These are phyloP conservation scores for Todiramphus chloris DNA, from an alignment of 2,113 vertebrate species.

Conservation along the genomic window DNA sequence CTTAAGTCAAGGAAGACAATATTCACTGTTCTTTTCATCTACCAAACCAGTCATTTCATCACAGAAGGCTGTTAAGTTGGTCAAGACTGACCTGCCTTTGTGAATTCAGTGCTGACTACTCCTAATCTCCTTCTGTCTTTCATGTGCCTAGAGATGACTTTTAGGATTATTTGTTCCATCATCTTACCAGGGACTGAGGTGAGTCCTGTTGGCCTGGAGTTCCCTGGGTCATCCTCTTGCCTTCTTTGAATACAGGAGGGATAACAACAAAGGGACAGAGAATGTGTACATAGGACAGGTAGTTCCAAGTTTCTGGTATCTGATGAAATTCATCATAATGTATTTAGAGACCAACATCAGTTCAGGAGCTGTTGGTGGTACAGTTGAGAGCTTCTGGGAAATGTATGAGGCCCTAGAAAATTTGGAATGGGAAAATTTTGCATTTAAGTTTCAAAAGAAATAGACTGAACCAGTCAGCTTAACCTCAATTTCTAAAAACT, in stretches of 20 bases:
- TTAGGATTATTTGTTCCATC: not conserved
- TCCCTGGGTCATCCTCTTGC: not conserved
- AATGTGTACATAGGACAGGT: not conserved
- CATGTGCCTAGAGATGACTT: not conserved
- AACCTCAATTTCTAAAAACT: not conserved
- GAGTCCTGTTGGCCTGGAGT: rapidly evolving
- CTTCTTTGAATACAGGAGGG: not conserved
- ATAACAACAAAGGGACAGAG: not conserved
- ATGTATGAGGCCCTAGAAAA: not conserved
- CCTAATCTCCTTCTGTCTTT: not conserved
- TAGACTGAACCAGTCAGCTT: not conserved
- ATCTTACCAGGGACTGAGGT: not conserved
- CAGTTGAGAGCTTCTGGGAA: not conserved
- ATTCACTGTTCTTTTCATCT: not conserved
- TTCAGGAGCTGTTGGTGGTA: not conserved
- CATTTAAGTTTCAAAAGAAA: not conserved
- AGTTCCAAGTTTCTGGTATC: not conserved
- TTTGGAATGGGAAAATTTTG: not conserved
- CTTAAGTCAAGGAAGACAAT: not conserved
- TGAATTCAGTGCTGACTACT: not conserved
- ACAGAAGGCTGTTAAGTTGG: not conserved
- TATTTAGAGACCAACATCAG: not conserved
- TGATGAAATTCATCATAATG: not conserved
- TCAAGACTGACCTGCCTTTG: not conserved
- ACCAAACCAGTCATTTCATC: not conserved